Evolutionary conservation across 2,113 vertebrate species (phyloP).

Genomic region (Halichoeres trimaculatus): DNA sequence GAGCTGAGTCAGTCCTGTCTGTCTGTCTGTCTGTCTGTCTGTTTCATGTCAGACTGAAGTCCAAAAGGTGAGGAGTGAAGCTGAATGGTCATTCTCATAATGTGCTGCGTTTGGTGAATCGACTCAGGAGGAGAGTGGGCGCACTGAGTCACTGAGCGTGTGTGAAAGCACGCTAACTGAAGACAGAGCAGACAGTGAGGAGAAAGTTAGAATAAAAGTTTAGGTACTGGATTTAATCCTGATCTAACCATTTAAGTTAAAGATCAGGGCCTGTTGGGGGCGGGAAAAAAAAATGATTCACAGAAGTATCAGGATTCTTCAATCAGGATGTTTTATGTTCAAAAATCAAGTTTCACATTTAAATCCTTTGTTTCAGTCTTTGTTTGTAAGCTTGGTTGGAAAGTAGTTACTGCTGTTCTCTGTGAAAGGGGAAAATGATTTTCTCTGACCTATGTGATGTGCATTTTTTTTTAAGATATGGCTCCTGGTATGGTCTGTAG

Average conservation of each 20-base stretch:
- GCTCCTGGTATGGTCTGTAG: no score
- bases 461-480: no score
- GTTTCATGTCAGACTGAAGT: slow-evolving; percentile 16
- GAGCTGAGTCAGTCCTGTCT: neutral
- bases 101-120: neutral
- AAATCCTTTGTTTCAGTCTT: no score
- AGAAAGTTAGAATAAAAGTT: neutral
- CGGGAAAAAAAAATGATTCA: no score
- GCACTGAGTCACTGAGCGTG: neutral
- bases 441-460: no score
- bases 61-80: neutral
- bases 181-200: neutral
- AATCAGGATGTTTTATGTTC: no score
- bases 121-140: slow-evolving; percentile 4
- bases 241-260: neutral
- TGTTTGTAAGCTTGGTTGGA: no score
- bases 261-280: no score
- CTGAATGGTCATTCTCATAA: neutral
- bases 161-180: neutral
- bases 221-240: neutral
- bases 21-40: neutral
- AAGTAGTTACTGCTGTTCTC: no score
- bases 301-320: no score
- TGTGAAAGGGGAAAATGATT: no score
- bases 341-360: no score